Conservation (phyloP, 2,797 vertebrate species). For the Streptopelia turtur region DNA sequence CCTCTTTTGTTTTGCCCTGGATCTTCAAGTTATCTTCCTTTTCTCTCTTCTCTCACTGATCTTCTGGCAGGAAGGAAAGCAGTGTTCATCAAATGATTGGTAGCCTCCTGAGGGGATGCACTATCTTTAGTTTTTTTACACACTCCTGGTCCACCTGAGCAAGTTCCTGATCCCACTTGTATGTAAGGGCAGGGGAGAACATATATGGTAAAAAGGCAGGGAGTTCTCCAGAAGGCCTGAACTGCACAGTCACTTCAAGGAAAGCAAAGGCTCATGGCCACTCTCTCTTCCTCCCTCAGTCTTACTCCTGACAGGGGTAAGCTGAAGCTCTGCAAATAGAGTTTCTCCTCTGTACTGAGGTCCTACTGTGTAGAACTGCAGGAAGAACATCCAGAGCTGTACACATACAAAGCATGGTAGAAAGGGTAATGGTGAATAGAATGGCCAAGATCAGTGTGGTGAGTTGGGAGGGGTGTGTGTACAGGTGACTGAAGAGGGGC, state of each 20-base stretch:
- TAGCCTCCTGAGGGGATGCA: neutral
- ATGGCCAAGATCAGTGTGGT: neutral
- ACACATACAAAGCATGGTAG: neutral
- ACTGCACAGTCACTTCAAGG: neutral
- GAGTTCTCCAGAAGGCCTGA: neutral
- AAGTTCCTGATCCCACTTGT: neutral
- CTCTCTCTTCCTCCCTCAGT: neutral
- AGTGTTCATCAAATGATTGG: neutral
- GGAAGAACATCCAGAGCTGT: neutral
- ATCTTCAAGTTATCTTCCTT: neutral
- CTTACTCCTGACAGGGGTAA: neutral
- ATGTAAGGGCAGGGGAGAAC: neutral
- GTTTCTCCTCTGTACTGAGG: neutral
- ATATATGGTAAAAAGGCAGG: neutral
- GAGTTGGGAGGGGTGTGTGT: neutral
- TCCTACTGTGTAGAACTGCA: fast-evolving
- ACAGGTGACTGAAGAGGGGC: neutral
- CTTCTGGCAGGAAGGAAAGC: neutral
- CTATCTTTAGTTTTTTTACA: neutral
- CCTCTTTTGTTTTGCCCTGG: neutral
- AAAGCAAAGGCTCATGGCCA: neutral
- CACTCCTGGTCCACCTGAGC: neutral
- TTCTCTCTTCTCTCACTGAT: neutral
- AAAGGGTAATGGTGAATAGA: neutral
- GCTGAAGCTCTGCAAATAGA: neutral